Conservation (phyloP, 2,797 vertebrate species). For the Spea hammondii region DNA sequence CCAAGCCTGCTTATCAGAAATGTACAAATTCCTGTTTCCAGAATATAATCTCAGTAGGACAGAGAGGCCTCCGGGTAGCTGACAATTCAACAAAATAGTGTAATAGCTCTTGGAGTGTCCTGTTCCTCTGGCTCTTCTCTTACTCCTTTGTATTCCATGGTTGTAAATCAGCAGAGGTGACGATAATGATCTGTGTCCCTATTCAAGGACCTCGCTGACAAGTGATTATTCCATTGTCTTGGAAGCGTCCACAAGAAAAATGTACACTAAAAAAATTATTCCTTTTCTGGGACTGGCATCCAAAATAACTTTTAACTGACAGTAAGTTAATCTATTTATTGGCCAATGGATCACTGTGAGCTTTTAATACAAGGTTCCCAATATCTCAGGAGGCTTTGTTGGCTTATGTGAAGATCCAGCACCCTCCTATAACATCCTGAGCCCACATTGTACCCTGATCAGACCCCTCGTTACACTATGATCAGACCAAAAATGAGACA, state of each 20-base stretch:
- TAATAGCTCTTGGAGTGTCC: slow-evolving; percentile 3
- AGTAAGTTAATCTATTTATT: neutral
- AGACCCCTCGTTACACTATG: too few relatives aligned
- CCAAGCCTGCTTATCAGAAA: too few relatives aligned
- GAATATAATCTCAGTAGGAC: neutral
- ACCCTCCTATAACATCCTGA: too few relatives aligned
- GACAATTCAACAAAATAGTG: slow-evolving; percentile 23
- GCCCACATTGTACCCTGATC: too few relatives aligned
- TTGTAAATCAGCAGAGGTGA: slow-evolving; percentile 44
- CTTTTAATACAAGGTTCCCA: too few relatives aligned
- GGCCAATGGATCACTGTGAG: neutral
- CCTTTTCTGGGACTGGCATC: neutral
- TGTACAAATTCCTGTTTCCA: too few relatives aligned
- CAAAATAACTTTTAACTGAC: neutral
- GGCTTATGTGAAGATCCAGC: too few relatives aligned
- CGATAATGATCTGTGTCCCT: slow-evolving; percentile 21
- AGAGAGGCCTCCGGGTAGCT: neutral
- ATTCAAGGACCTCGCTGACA: neutral
- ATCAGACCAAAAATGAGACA: too few relatives aligned
- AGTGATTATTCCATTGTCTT: slow-evolving; percentile 33
- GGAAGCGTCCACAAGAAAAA: neutral
- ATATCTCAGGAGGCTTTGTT: too few relatives aligned
- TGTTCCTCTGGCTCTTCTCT: slow-evolving; percentile 8
- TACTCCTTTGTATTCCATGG: neutral
- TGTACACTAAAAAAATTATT: neutral